phyloP scores from a whole-genome alignment of 2,888 invertebrate species.

The Oscheius myriophilus region DNA sequence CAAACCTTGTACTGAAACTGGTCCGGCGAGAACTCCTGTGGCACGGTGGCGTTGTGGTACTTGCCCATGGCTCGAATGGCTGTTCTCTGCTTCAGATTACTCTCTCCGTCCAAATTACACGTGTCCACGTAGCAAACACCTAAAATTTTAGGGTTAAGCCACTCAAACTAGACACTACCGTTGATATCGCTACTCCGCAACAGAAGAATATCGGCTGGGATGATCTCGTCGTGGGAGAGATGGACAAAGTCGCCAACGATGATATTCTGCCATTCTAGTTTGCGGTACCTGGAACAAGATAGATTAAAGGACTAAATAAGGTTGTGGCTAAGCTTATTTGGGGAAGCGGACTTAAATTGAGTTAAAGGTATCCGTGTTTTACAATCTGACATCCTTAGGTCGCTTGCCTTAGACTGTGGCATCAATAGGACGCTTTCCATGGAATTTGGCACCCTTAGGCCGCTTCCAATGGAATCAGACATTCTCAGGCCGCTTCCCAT shows the following conservation, averaged over 20 bases:
- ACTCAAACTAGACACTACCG: constrained; percentile 23
- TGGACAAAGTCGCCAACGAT: constrained; percentile 92
- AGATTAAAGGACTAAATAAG: background rate
- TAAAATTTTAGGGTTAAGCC: constrained; percentile 70
- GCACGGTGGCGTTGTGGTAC: constrained; percentile 48
- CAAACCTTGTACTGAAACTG: constrained; percentile 52
- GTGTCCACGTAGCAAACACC: constrained; percentile 94
- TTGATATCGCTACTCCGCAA: constrained; percentile 72
- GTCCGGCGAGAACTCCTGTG: constrained; percentile 46
- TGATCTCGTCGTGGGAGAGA: constrained; percentile 92
- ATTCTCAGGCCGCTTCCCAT: no score
- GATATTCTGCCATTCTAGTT: constrained; percentile 88
- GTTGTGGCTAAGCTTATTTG: background rate
- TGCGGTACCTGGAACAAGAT: constrained; percentile 74
- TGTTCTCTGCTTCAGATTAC: constrained; percentile 90
- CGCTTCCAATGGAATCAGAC: no score
- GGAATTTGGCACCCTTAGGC: no score
- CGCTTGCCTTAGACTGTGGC: no score
- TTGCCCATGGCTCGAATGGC: constrained; percentile 80
- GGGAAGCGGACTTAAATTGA: background rate
- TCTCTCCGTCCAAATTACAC: constrained; percentile 94
- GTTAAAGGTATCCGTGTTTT: background rate
- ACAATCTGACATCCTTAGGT: no score
- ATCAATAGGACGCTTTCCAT: no score
- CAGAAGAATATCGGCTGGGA: constrained; percentile 92